Conservation (phyloP, 2,888 invertebrate species). For the Andrena minutula region DNA sequence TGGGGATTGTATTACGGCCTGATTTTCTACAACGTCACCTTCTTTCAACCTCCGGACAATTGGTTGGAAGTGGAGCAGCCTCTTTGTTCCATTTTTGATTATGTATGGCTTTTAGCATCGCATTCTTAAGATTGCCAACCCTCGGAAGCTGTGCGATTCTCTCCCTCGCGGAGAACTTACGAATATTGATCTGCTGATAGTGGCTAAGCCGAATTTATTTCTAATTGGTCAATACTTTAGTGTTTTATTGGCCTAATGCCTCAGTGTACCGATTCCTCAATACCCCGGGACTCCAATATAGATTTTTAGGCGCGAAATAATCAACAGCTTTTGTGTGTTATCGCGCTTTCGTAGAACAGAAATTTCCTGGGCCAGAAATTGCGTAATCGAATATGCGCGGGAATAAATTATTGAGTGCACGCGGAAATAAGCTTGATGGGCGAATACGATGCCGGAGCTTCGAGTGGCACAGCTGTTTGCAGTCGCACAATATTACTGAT, state of each 20-base stretch:
- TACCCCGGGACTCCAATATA: no score
- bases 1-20: constrained; percentile 50
- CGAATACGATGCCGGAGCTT: constrained; percentile 41
- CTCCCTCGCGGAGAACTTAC: neutral
- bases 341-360: no score
- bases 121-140: constrained; percentile 49
- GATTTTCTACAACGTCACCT: constrained; percentile 62
- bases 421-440: constrained; percentile 56
- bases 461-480: constrained; percentile 42
- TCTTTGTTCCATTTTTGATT: constrained; percentile 58
- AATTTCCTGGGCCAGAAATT: constrained; percentile 17
- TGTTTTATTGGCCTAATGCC: neutral
- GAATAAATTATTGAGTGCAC: constrained; percentile 51
- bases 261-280: neutral
- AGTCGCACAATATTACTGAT: constrained; percentile 49
- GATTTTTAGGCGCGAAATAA: neutral
- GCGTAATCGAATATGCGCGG: constrained; percentile 35
- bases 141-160: constrained; percentile 15
- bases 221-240: neutral
- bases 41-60: constrained; percentile 60
- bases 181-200: neutral
- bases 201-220: neutral
- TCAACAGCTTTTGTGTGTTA: neutral
- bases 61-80: constrained; percentile 58
- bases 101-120: constrained; percentile 53